These are phyloP conservation scores for Vireo altiloquus DNA, from an alignment of 2,113 vertebrate species.

Conservation along the genomic window DNA sequence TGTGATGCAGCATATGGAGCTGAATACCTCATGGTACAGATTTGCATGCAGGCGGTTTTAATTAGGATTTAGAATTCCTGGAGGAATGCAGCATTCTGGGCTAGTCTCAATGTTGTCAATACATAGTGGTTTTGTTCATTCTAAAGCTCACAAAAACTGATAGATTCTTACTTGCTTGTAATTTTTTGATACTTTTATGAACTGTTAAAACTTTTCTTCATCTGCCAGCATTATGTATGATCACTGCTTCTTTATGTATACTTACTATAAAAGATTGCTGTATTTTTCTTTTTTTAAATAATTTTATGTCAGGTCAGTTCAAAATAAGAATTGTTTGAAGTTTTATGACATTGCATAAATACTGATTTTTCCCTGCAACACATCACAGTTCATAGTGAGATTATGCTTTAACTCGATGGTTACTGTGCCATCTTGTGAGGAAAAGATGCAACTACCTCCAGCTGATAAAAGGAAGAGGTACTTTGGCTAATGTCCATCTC, in stretches of 20 bases:
- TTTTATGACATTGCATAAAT: not conserved
- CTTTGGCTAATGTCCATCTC: not conserved
- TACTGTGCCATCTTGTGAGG: slow-evolving; percentile 74
- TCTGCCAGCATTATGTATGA: not conserved
- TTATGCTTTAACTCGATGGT: not conserved
- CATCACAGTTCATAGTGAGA: not conserved
- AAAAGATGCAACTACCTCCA: not conserved
- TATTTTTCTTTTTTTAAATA: not conserved
- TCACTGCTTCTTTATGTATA: not conserved
- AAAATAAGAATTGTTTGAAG: not conserved
- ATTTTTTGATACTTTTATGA: not conserved
- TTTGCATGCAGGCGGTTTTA: slow-evolving; percentile 70
- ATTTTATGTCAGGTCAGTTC: not conserved
- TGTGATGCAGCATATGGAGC: slow-evolving; percentile 51
- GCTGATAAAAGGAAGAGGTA: not conserved
- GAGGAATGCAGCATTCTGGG: slow-evolving; percentile 57
- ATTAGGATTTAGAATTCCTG: slow-evolving; percentile 69
- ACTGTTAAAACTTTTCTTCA: not conserved
- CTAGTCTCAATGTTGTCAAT: slow-evolving; percentile 33
- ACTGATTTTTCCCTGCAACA: not conserved
- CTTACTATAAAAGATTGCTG: not conserved
- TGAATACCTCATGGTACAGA: slow-evolving; percentile 45
- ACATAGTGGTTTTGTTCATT: slow-evolving; percentile 35
- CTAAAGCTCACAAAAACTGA: slow-evolving; percentile 36
- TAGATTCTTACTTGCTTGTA: not conserved